Base-by-base conservation (phyloP, 1,140 invertebrate genomes). In the Macrobrachium nipponense region DNA sequence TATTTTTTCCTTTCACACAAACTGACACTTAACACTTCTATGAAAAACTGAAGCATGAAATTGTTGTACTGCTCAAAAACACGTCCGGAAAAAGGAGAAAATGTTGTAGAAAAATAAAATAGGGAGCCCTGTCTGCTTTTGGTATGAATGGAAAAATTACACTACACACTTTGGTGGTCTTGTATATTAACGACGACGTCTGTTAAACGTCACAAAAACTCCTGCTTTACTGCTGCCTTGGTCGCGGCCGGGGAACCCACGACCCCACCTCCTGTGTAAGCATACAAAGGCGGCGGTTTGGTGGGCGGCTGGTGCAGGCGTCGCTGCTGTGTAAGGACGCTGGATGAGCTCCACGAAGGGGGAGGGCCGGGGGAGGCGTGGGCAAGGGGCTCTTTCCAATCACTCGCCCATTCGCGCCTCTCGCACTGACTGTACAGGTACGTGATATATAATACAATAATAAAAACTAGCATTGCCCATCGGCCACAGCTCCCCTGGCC, bases 391-490 rank as follows among this genome's bases (percentile, higher is more conserved):
- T 77, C 73, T 64, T 58, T 17, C n/a, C 27, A 73, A 17, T 36
- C n/a, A 23, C 17, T 61, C 59, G 59, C 76, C 61, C 83, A 73
- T 64, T 79, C 83, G 62, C 76, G 61, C 82, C 83, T 68, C 68
- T 86, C 83, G 80, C 83, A 86, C 83, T 86, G 76, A 86, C 76
- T 86, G 84, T 86, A 86, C 84, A 86, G 84, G 84, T 86, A 86
- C 84, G 84, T 80, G 84, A 86, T 80, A 86, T 86, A 86, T 86
- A 86, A 86, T 86, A 86, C 84, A 80, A 86, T 85, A 85, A 85
- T 86, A 86, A 86, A 86, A 86, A 86, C 84, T 86, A 80, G 84
- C 78, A 86, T 27, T 51, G 27, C 84, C 77, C 77, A 43, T 80
- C 84, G 68, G 58, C 77, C 84, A 27, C 75, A 72, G 51, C 77